These are phyloP conservation scores for Pocillopora meandrina DNA, from an alignment of 92 coral and sea anemone genomes.

Conservation along the genomic window DNA sequence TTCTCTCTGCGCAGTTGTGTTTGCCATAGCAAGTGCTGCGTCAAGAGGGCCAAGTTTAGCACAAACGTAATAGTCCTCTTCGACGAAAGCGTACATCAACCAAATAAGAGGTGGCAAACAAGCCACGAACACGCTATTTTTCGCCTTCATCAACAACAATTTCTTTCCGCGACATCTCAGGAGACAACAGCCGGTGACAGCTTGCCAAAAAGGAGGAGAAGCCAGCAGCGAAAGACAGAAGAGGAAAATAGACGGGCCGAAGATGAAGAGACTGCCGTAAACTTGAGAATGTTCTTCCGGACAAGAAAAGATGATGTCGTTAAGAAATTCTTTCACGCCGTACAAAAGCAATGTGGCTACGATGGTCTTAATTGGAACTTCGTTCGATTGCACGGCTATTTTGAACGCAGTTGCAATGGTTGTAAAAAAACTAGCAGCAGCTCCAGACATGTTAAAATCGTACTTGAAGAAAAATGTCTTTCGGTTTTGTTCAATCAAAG, in stretches of 20 bases:
- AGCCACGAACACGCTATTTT: constrained; percentile 62
- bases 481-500: no score
- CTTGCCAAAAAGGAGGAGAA: constrained; percentile 75
- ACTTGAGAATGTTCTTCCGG: constrained; percentile 55
- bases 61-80: constrained; percentile 70
- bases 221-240: constrained; percentile 73
- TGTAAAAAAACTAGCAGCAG: neutral
- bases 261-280: constrained; percentile 66
- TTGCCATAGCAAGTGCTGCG: constrained; percentile 47
- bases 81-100: constrained; percentile 73
- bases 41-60: constrained; percentile 67
- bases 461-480: no score
- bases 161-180: constrained; percentile 46
- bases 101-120: constrained; percentile 71
- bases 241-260: constrained; percentile 67
- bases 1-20: constrained; percentile 40
- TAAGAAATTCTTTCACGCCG: constrained; percentile 72
- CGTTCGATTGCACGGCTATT: constrained; percentile 15
- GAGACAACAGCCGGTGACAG: constrained; percentile 62
- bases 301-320: constrained; percentile 67
- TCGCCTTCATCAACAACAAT: constrained; percentile 64
- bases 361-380: constrained; percentile 64
- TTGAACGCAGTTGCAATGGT: neutral
- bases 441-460: neutral
- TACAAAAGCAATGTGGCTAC: constrained; percentile 56